These are phyloP conservation scores for Poeciliopsis presidionis DNA, from an alignment of 2,797 vertebrate species.

Conservation along the genomic window DNA sequence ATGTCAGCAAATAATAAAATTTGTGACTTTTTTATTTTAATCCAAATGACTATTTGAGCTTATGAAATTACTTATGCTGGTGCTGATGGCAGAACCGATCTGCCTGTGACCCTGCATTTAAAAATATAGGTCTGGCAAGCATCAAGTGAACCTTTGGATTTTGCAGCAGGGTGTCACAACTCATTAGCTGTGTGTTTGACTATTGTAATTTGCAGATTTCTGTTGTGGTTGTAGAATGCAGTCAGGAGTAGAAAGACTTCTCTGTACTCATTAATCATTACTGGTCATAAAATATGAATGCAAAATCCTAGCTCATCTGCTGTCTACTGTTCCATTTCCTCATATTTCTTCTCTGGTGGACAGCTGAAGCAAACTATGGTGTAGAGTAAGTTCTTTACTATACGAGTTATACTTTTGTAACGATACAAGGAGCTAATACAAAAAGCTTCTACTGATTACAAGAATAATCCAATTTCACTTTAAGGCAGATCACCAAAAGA, in stretches of 20 bases:
- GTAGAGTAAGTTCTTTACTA: neutral
- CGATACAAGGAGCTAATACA: neutral
- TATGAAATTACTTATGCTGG: neutral
- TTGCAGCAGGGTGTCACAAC: neutral
- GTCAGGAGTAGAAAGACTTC: neutral
- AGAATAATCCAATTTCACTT: neutral
- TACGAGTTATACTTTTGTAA: neutral
- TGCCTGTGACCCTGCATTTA: neutral
- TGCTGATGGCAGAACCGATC: neutral
- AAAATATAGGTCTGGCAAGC: neutral
- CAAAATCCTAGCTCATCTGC: neutral
- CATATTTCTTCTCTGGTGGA: neutral
- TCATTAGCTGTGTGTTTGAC: neutral
- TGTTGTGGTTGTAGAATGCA: neutral
- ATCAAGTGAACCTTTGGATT: neutral
- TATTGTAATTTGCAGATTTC: neutral
- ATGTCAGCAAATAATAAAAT: no score
- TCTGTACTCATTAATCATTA: neutral
- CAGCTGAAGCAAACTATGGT: neutral
- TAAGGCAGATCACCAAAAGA: neutral
- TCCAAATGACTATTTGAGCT: neutral
- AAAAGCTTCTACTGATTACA: neutral
- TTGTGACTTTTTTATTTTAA: neutral
- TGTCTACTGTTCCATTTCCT: neutral
- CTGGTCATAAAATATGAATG: neutral